A percentile compares a stretch with the other conserved stretches of the same genome.
Conservation (phyloP, 2,888 invertebrate species). For the Cephus rjabovi region DNA sequence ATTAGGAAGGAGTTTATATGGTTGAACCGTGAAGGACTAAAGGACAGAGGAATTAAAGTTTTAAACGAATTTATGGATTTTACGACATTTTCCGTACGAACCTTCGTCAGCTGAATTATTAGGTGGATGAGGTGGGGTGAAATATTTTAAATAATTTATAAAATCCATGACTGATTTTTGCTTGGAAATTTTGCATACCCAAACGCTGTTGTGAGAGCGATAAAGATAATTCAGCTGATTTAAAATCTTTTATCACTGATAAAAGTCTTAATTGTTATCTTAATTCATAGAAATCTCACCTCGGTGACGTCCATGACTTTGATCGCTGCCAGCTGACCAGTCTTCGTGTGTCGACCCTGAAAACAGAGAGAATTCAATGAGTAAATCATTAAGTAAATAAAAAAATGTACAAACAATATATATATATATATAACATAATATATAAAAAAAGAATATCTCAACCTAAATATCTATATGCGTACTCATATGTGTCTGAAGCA, state of each 20-base stretch:
- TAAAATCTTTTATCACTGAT: not conserved
- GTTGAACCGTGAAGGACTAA: not conserved
- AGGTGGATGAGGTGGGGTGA: not conserved
- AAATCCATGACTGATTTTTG: not conserved
- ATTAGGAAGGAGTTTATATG: not conserved
- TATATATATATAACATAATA: too few species aligned
- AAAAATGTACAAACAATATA: too few species aligned
- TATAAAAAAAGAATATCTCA: not conserved
- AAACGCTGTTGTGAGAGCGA: not conserved
- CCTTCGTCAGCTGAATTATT: not conserved
- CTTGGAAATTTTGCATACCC: not conserved
- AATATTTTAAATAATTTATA: not conserved
- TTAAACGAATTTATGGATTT: not conserved
- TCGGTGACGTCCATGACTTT: slow-evolving; percentile 99
- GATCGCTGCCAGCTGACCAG: slow-evolving; percentile 99
- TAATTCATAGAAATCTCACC: slow-evolving; percentile 60
- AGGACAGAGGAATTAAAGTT: not conserved
- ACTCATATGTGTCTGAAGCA: not conserved
- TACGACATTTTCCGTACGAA: not conserved
- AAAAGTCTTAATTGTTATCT: not conserved
- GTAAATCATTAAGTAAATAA: not conserved
- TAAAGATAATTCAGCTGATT: not conserved
- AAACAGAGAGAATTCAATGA: slow-evolving; percentile 40
- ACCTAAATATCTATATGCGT: not conserved
- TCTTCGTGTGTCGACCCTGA: slow-evolving; percentile 99